phyloP scores from a whole-genome alignment of 2,113 vertebrate genomes.

The Gambusia holbrooki region DNA sequence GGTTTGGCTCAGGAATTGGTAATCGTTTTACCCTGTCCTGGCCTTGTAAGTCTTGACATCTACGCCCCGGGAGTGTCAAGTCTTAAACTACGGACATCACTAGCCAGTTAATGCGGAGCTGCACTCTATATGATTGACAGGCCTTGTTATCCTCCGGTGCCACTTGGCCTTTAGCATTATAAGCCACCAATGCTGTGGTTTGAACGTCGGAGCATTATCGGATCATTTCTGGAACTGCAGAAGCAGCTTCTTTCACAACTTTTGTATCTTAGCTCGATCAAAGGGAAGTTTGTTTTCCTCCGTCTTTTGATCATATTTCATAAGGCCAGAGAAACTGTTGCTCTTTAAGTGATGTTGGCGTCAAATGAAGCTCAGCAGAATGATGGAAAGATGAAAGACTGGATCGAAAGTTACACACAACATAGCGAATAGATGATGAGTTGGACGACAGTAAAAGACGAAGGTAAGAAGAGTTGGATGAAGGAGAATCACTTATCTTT shows the following conservation, averaged over 20 bases:
- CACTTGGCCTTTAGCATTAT: background rate
- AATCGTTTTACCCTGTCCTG: constrained; percentile 15
- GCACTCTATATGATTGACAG: background rate
- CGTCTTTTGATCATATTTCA: background rate
- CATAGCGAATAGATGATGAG: background rate
- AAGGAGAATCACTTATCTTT: background rate
- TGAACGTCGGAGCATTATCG: background rate
- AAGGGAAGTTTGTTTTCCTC: background rate
- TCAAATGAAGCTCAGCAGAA: background rate
- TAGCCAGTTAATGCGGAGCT: background rate
- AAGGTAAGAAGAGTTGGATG: background rate
- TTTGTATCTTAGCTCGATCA: background rate
- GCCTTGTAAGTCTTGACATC: constrained; percentile 7
- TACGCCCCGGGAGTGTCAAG: constrained; percentile 2
- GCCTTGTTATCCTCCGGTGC: background rate
- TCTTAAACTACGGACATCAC: background rate
- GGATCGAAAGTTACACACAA: background rate
- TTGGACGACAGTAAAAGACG: background rate
- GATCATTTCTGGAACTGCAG: background rate
- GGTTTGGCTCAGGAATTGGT: constrained; percentile 19
- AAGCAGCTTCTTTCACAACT: background rate
- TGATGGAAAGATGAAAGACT: no score
- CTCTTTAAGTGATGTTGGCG: no score
- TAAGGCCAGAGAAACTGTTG: background rate
- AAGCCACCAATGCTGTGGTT: background rate